Base-by-base conservation (phyloP, 2,113 vertebrate species). In the Pterophyllum scalare region DNA sequence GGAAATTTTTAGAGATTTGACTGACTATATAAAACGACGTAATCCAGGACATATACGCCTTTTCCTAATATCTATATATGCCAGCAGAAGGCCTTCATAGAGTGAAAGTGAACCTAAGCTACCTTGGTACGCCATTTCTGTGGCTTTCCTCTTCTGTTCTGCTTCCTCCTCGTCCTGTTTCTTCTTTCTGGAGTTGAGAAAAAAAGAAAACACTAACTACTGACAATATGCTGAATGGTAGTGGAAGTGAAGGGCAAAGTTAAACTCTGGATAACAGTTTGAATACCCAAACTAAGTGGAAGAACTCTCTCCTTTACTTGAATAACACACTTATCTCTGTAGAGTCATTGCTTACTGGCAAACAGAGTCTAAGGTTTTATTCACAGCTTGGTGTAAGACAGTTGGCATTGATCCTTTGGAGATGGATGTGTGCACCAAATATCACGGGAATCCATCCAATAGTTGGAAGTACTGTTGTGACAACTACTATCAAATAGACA, bases 91-190 rank as follows among this genome's bases (percentile, higher is more conserved):
- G 22, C 11, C 7, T 7, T 22, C 3, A 38, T 1, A 38, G 26
- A 65, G 35, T 33, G 26, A 57, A 40, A 22, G 83, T 52, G 38
- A 70, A 64, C 80, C 5, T 92, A n/a, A 60, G 70, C 11, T 93
- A 99, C 98, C 98, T 90, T 98, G 98, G 94, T 97, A 99, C 13
- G 98, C 98, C 72, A 96, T 96, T 91, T 99, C 98, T 82, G 98
- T 99, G 84, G 98, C 97, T 93, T 97, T 99, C 91, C 96, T 98
- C 89, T 98, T 99, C 88, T 97, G 96, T 85, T 99, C 98, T 67
- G 98, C 98, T 77, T 99, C 98, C 31, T 99, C 98, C 70, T 99
- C 98, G 17, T 98, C 98, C 92, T 98, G 95, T 89, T 97, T 99
- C 94, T 97, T 99, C 92, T 98, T 99, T 95, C 98, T 99, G 83